These are phyloP conservation scores for Drosophila mayaguana DNA, from an alignment of 2,888 invertebrate species.

Conservation along the genomic window DNA sequence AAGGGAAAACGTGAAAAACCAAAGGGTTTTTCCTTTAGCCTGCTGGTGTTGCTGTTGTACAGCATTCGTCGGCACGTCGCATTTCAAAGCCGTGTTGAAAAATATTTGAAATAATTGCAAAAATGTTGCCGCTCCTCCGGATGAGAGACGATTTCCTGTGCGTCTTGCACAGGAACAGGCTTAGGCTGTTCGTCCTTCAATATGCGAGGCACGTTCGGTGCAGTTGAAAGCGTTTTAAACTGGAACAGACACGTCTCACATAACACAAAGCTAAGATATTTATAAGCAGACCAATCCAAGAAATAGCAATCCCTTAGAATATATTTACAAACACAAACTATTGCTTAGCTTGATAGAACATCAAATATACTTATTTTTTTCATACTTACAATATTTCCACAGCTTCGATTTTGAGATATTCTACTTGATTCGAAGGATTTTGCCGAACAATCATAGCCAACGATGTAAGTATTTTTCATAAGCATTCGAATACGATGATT, in stretches of 20 bases:
- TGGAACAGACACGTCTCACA: constrained; percentile 44
- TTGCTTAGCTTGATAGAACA: not conserved
- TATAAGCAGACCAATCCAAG: constrained; percentile 4
- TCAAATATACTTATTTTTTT: no score
- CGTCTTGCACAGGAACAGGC: not conserved
- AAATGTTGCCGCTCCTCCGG: constrained; percentile 55
- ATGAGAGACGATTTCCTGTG: constrained; percentile 24
- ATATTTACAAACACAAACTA: not conserved
- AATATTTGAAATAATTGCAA: constrained; percentile 80
- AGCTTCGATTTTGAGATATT: not conserved
- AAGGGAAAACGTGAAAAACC: constrained; percentile 31
- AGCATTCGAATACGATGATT: not conserved
- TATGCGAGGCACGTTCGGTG: constrained; percentile 60
- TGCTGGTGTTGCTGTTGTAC: constrained; percentile 1
- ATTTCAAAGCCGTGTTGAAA: constrained; percentile 78
- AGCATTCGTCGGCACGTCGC: constrained; percentile 67
- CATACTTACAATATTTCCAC: not conserved
- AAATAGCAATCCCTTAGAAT: not conserved
- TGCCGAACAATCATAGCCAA: not conserved
- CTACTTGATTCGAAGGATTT: not conserved
- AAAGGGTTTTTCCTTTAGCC: constrained; percentile 41
- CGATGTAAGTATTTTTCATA: not conserved
- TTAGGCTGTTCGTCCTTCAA: constrained; percentile 14
- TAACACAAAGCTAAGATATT: constrained; percentile 30
- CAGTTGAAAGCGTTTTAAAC: constrained; percentile 32